Evolutionary conservation across 2,113 vertebrate genomes (phyloP).

Genomic region (Atlantisia rogersi): DNA sequence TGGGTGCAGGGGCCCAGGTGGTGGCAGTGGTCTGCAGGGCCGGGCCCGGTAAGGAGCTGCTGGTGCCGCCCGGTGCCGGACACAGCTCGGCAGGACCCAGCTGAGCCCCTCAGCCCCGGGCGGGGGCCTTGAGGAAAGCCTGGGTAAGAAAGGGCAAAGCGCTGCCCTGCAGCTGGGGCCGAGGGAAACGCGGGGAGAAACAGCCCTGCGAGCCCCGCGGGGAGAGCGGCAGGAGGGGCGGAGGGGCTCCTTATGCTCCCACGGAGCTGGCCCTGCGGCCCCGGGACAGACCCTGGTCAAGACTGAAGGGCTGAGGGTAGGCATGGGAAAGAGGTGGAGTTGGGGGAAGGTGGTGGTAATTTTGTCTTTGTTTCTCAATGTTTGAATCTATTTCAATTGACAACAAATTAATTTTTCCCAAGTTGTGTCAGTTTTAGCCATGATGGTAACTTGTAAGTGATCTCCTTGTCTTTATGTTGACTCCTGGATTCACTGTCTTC

Average conservation of each 20-base stretch:
- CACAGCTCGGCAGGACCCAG: rapidly evolving
- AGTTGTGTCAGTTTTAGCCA: not conserved
- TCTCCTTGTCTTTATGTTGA: not conserved
- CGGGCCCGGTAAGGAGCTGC: not conserved
- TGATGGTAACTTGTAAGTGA: not conserved
- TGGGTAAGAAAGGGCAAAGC: not conserved
- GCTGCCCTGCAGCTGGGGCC: not conserved
- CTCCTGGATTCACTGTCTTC: not conserved
- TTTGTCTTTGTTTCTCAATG: not conserved
- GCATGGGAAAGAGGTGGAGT: not conserved
- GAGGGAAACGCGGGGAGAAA: not conserved
- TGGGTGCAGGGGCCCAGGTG: not conserved
- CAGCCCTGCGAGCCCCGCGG: not conserved
- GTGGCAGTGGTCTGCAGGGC: rapidly evolving
- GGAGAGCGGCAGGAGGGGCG: not conserved
- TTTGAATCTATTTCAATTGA: not conserved
- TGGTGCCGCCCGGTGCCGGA: not conserved
- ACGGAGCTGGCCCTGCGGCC: rapidly evolving
- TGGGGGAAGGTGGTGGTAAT: not conserved
- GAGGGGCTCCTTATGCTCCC: rapidly evolving
- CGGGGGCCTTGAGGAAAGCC: rapidly evolving
- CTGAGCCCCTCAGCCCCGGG: not conserved
- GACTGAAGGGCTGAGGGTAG: not conserved
- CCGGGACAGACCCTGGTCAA: rapidly evolving
- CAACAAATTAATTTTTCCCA: not conserved